Evolutionary conservation across 37 sponge, comb jelly and placozoan genomes (phyloP).

Genomic region (Eunapius fragilis): DNA sequence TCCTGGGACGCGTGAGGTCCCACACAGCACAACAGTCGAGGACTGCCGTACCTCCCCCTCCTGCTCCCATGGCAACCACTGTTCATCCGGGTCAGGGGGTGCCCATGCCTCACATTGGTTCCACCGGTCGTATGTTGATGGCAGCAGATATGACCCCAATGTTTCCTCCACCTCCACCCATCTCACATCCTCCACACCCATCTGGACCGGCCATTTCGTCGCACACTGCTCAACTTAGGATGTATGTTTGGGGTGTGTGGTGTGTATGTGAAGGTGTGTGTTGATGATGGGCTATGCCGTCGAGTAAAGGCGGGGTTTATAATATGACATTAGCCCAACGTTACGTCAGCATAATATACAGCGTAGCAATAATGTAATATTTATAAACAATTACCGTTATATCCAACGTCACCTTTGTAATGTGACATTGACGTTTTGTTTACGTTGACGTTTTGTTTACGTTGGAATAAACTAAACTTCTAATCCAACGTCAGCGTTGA

Average conservation of each 20-base stretch:
- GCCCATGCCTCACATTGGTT: neutral
- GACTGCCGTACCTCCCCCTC: neutral
- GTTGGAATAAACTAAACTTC: too few relatives aligned
- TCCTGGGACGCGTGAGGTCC: constrained; percentile 22
- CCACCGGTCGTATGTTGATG: neutral
- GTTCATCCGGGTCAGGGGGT: neutral
- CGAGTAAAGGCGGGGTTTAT: too few relatives aligned
- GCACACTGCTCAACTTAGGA: neutral
- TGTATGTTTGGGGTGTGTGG: neutral
- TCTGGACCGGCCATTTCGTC: neutral
- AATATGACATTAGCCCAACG: too few relatives aligned
- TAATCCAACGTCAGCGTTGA: too few relatives aligned
- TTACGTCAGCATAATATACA: too few relatives aligned
- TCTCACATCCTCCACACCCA: neutral
- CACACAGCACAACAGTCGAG: constrained; percentile 23
- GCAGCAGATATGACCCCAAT: neutral
- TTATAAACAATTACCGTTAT: too few relatives aligned
- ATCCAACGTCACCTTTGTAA: too few relatives aligned
- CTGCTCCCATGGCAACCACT: neutral
- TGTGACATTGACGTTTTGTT: too few relatives aligned
- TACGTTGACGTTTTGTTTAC: too few relatives aligned
- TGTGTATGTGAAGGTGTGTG: neutral
- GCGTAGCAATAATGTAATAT: too few relatives aligned
- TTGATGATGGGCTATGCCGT: too few relatives aligned
- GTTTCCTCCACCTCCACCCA: neutral